phyloP scores from a whole-genome alignment of 2,113 vertebrate species.

The Petaurus breviceps region DNA sequence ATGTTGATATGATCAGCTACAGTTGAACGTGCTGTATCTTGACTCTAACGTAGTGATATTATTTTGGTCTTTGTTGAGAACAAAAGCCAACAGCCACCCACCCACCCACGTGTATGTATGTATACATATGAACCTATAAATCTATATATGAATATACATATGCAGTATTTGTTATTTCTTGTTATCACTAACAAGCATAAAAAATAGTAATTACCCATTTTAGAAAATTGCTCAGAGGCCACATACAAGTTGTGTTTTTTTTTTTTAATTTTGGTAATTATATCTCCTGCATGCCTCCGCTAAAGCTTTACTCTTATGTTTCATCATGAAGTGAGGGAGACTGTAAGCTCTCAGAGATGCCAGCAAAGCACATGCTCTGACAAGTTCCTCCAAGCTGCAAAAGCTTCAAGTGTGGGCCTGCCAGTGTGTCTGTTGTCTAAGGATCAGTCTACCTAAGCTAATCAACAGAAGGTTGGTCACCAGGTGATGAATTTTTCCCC shows the following conservation, averaged over 20 bases:
- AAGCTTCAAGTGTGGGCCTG: neutral
- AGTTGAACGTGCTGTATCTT: too few species aligned
- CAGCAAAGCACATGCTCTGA: neutral
- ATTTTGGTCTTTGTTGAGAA: neutral
- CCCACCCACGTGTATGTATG: neutral
- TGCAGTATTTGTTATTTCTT: neutral
- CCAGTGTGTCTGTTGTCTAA: neutral
- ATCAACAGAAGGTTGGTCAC: neutral
- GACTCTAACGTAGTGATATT: too few species aligned
- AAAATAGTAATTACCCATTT: neutral
- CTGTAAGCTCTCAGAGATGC: neutral
- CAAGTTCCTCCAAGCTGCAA: neutral
- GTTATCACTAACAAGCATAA: neutral
- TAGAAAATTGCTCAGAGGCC: constrained; percentile 52
- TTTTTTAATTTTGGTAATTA: neutral
- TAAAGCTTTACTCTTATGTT: neutral
- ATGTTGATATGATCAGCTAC: neutral
- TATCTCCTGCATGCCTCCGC: neutral
- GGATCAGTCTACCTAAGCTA: neutral
- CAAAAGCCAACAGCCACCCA: neutral
- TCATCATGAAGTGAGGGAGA: neutral
- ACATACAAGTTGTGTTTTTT: neutral
- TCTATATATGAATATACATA: neutral
- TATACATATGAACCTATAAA: neutral
- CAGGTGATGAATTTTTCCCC: neutral